Percentiles rank a stretch among this genome's conserved stretches.
phyloP scores from a whole-genome alignment of 1,140 invertebrate genomes.

The Condylostylus longicornis region DNA sequence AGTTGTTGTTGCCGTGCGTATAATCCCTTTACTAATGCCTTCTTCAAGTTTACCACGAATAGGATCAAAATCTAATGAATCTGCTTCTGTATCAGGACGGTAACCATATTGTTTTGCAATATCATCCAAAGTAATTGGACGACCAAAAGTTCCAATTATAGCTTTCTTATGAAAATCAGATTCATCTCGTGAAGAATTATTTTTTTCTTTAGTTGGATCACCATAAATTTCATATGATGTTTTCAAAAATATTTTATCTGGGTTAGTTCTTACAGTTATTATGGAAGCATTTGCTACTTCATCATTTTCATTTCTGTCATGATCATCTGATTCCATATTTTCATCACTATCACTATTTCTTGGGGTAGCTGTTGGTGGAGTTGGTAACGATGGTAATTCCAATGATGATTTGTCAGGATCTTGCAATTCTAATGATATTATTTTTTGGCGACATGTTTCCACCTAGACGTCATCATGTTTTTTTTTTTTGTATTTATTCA shows the following conservation, averaged over 20 bases:
- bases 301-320: not conserved
- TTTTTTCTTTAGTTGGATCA: not conserved
- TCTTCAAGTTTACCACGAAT: not conserved
- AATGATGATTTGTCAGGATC: conserved; percentile 17
- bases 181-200: not conserved
- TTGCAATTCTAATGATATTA: conserved; percentile 64
- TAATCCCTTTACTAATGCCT: not conserved
- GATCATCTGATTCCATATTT: conserved; percentile 12
- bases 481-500: conserved; percentile 18
- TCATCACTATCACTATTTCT: conserved; percentile 23
- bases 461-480: conserved; percentile 41
- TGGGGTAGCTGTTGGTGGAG: not conserved
- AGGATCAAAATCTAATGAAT: too few relatives aligned
- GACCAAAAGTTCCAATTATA: too few relatives aligned
- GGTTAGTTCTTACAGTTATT: conserved; percentile 27
- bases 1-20: not conserved
- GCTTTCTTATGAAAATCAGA: too few relatives aligned
- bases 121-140: too few relatives aligned
- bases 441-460: conserved; percentile 74
- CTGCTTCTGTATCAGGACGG: too few relatives aligned
- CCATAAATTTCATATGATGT: not conserved
- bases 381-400: not conserved
- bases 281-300: conserved; percentile 28
- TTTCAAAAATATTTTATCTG: conserved; percentile 27
- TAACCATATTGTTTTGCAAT: too few relatives aligned